Evolutionary conservation across 2,113 vertebrate genomes (phyloP).

Genomic region (Hemiscyllium ocellatum): DNA sequence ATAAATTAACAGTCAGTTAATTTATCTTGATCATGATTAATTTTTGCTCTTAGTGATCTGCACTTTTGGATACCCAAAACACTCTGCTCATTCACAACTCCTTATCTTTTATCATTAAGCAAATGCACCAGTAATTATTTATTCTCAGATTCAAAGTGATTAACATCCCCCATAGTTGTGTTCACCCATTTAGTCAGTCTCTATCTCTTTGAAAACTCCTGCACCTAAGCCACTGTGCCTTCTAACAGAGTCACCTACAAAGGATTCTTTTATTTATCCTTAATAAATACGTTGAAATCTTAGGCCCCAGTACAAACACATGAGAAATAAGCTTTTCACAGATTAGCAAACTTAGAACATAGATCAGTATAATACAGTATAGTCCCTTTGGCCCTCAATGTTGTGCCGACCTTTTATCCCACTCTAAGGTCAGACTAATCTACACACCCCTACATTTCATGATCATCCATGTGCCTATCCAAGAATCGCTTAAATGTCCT

Average conservation of each 20-base stretch:
- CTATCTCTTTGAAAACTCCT: neutral
- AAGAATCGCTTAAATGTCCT: too few relatives aligned
- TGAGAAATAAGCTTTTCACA: too few relatives aligned
- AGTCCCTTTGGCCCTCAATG: too few relatives aligned
- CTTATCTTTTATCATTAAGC: neutral
- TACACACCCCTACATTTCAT: too few relatives aligned
- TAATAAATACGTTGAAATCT: too few relatives aligned
- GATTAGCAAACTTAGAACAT: neutral
- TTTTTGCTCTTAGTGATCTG: neutral
- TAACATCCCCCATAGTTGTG: neutral
- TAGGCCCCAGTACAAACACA: too few relatives aligned
- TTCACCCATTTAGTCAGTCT: neutral
- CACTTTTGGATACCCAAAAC: neutral
- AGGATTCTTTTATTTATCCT: neutral
- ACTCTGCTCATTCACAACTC: neutral
- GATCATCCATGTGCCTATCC: too few relatives aligned
- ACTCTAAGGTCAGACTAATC: too few relatives aligned
- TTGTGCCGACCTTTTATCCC: too few relatives aligned
- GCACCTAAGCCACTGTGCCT: neutral
- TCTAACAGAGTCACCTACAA: neutral
- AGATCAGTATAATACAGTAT: too few relatives aligned
- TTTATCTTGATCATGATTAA: neutral
- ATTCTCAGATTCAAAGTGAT: neutral
- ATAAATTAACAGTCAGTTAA: neutral
- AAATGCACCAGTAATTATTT: neutral